phyloP scores from a whole-genome alignment of 2,113 vertebrate genomes.

The Himantopus leucocephalus region DNA sequence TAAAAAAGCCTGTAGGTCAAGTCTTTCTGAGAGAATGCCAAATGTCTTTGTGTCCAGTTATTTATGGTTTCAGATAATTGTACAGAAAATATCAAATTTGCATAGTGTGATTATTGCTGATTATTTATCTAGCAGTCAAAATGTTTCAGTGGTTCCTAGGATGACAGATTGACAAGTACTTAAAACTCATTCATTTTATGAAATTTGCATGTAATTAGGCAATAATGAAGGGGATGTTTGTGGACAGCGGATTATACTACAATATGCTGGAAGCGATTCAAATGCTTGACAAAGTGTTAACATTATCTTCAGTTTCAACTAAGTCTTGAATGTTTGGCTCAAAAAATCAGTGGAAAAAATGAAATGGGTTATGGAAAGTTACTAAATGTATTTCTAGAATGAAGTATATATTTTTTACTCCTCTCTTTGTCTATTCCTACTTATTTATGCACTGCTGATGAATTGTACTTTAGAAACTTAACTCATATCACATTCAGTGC shows the following conservation, averaged over 20 bases:
- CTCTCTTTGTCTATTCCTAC: background rate
- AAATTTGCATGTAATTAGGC: constrained; percentile 99
- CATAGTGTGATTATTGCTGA: constrained; percentile 99
- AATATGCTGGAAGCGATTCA: constrained; percentile 86
- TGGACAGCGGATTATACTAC: constrained; percentile 90
- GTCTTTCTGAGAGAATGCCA: constrained; percentile 88
- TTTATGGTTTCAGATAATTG: constrained; percentile 97
- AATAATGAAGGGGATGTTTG: constrained; percentile 94
- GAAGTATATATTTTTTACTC: constrained; percentile 31
- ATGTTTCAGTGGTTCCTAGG: constrained; percentile 95
- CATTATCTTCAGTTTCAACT: constrained; percentile 80
- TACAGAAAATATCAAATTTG: constrained; percentile 99
- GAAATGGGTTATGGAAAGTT: constrained; percentile 60
- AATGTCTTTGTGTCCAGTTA: constrained; percentile 97
- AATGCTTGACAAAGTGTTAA: constrained; percentile 85
- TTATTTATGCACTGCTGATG: constrained; percentile 27
- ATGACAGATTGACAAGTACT: constrained; percentile 99
- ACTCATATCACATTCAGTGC: constrained; percentile 18
- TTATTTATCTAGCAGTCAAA: constrained; percentile 98
- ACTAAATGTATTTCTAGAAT: constrained; percentile 66
- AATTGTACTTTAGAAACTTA: constrained; percentile 42
- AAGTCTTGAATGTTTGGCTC: constrained; percentile 76
- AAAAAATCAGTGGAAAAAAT: constrained; percentile 64
- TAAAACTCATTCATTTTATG: constrained; percentile 99
- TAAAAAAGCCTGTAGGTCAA: constrained; percentile 80